Evolutionary conservation across 2,113 vertebrate species (phyloP), one percentile per base, ranked within the genome.

Genomic region (Poecilia latipinna): DNA sequence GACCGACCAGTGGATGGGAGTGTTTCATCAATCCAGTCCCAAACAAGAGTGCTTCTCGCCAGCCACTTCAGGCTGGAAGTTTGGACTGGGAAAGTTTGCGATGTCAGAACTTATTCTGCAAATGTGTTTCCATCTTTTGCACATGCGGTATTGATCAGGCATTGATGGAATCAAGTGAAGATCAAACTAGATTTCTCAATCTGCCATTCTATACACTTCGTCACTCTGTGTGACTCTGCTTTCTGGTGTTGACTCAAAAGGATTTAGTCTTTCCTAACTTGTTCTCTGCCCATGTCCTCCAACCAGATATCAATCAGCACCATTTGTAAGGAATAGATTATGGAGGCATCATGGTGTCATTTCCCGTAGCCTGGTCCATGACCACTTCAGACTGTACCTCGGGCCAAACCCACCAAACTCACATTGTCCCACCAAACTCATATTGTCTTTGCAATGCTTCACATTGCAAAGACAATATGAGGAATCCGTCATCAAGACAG

Each of bases 261-360:
- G 37, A 70, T 75, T 71, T n/a, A 44, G 4, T 54, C 39, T 11
- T 57, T 78, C 78, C 78, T 71, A 63, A 35, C 72, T 65, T 3
- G 68, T 70, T 44, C 80, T 84, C 72, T 71, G 80, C 77, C 78
- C 51, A 74, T 63, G 81, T 79, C 78, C 68, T 85, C n/a, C 61
- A 71, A 72, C 65, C 74, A 62, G 57, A 81, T 78, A 68, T 35
- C 83, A 42, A 82, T 86, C 76, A 26, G 78, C 88, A 81, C 81
- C 29, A 8, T 68, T 66, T 70, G 67, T 73, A 79, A 74, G 63
- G 4, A 2, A 1, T 15, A 44, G 83, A 85, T 90, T 88, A 89
- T 86, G 68, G 77, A 92, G 85, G 83, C 71, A 78, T 65, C 65
- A 24, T 77, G 82, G 80, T 72, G 77, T 88, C 83, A 88, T 80